A percentile compares a stretch with the other conserved stretches of the same genome.
Evolutionary conservation across 2,113 vertebrate genomes (phyloP).

Genomic region (Gymnorhina tibicen): DNA sequence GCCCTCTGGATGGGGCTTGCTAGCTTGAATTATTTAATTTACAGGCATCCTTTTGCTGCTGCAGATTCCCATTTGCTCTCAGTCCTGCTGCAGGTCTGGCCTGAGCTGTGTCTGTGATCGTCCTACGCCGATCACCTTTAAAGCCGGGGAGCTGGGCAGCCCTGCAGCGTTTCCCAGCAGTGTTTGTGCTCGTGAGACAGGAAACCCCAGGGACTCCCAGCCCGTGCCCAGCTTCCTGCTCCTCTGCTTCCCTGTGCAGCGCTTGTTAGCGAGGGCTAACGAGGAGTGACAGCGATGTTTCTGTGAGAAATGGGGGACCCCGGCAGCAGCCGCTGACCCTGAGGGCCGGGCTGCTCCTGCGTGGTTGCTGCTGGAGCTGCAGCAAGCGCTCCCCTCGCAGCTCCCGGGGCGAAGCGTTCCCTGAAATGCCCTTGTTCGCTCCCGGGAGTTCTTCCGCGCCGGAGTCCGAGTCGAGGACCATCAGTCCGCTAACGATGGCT

Average conservation of each 20-base stretch:
- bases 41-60: not conserved
- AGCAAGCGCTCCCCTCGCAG: not conserved
- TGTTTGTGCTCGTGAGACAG: accelerated
- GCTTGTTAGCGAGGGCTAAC: accelerated
- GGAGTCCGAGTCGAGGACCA: not conserved
- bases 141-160: not conserved
- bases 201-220: not conserved
- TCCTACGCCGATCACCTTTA: not conserved
- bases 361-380: not conserved
- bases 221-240: not conserved
- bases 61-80: not conserved
- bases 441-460: not conserved
- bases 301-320: not conserved
- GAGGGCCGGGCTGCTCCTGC: not conserved
- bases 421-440: not conserved
- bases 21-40: constrained; percentile 14
- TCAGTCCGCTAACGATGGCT: not conserved
- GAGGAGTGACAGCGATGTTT: not conserved
- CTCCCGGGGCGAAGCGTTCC: not conserved
- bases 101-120: not conserved
- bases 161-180: not conserved
- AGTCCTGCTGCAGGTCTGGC: not conserved
- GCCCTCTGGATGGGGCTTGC: not conserved
- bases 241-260: not conserved
- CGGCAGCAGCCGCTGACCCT: not conserved